Evolutionary conservation across 2,888 invertebrate genomes (phyloP).

Genomic region (Lypha dubia): DNA sequence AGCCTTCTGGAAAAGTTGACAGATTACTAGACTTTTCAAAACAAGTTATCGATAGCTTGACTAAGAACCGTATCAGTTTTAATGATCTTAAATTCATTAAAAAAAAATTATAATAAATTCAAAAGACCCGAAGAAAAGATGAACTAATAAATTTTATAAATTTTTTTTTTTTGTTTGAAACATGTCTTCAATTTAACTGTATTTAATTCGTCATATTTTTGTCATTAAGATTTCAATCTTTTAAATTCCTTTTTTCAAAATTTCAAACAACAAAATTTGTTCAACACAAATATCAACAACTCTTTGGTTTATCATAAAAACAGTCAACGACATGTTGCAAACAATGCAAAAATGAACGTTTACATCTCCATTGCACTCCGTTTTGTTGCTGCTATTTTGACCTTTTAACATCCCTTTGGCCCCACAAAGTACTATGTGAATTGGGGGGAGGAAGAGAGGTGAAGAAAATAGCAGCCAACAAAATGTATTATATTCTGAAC

Average conservation of each 20-base stretch:
- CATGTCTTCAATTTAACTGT: background rate
- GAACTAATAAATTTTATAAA: too few species aligned
- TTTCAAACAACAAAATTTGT: background rate
- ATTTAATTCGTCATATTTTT: background rate
- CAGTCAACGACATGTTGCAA: constrained; percentile 1
- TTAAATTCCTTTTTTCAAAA: background rate
- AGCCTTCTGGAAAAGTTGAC: background rate
- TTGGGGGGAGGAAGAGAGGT: background rate
- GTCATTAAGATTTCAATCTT: constrained; percentile 1
- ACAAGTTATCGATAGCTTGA: background rate
- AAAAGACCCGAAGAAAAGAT: too few species aligned
- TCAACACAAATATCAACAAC: constrained; percentile 31
- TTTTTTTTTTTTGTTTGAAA: too few species aligned
- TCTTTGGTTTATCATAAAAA: constrained; percentile 37
- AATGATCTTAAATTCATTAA: too few species aligned
- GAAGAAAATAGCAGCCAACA: background rate
- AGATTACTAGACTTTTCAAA: background rate
- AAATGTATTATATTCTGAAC: background rate
- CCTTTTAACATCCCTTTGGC: background rate
- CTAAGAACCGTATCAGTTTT: too few species aligned
- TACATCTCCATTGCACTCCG: background rate
- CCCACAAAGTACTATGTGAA: background rate
- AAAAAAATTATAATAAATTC: too few species aligned
- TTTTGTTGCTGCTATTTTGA: background rate
- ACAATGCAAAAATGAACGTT: constrained; percentile 16